Evolutionary conservation across 2,888 invertebrate genomes (phyloP), one percentile per base, ranked within the genome.

Genomic region (Mythimna lalbum): DNA sequence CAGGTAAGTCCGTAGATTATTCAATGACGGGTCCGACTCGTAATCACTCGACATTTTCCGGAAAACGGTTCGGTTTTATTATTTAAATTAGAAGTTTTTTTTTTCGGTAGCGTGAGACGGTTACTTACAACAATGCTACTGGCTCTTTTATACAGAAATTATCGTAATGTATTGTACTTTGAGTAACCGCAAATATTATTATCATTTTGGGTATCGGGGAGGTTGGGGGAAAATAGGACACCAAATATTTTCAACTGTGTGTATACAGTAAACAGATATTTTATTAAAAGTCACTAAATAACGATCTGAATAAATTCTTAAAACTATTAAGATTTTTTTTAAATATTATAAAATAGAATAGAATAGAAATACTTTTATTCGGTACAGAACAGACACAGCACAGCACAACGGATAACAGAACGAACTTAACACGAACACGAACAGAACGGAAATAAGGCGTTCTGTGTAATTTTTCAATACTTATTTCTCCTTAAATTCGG

Each of bases 1-100:
- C 50, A 98, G 92, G 91, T 98, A 98, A 85, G 97, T 97, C 76
- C 97, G 96, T 85, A 98, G 97, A 88, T 97, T 97, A 66, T 94
- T 96, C 72, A 98, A 97, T 33, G 97, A 96, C 63, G 96, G 90
- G 55, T 94, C 87, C 23, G 81, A 84, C 57, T 86, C 87, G 81
- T 88, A 90, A 68, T 92, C 88, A 23, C 69, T 86, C 55, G 89
- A 50, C 91, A 91, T 91, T 85, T 84, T 87, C 9, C 69, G 57
- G 36, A 53, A 73, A 67, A 49, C 5, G 12, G 49, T 27, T 43
- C 39, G 19, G n/a, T n/a, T 49, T 47, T 49, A 6, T 19, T 63
- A 61, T 77, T n/a, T 1, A 63, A 64, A 53, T 61, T 36, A 7
- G 21, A 63, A 63, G 12, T 12, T 43, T 10, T 12, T 19, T 12